Percentiles rank a stretch among this genome's conserved stretches.
Evolutionary conservation across 2,888 invertebrate genomes (phyloP).

Genomic region (Oligia strigilis): DNA sequence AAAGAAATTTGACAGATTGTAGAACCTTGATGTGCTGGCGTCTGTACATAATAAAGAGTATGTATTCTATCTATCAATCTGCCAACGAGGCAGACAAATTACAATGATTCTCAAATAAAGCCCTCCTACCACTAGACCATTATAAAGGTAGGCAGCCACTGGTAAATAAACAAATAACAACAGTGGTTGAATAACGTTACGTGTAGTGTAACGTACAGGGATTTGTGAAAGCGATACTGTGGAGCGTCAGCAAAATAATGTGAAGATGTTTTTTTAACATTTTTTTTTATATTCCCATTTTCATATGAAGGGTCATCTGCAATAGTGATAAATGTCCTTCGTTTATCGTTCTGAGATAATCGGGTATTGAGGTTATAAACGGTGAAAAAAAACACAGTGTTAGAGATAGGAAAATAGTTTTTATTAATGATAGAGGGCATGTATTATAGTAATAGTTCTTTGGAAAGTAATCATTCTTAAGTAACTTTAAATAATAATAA

Average conservation of each 20-base stretch:
- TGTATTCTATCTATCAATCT: neutral
- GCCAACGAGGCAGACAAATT: neutral
- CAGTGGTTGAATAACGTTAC: constrained; percentile 80
- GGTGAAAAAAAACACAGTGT: too few relatives aligned
- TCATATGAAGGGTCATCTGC: too few relatives aligned
- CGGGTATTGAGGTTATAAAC: too few relatives aligned
- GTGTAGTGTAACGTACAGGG: constrained; percentile 65
- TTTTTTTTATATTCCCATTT: neutral
- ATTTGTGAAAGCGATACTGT: constrained; percentile 78
- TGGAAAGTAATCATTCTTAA: too few relatives aligned
- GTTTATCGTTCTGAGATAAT: too few relatives aligned
- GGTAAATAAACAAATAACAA: constrained; percentile 62
- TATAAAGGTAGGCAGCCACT: constrained; percentile 15
- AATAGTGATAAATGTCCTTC: too few relatives aligned
- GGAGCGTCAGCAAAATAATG: constrained; percentile 70
- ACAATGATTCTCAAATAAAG: neutral
- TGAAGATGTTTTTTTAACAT: neutral
- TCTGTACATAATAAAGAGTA: neutral
- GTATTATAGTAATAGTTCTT: too few relatives aligned
- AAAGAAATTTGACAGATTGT: too few relatives aligned
- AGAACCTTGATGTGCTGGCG: too few relatives aligned
- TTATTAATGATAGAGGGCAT: too few relatives aligned
- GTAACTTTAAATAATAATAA: too few relatives aligned
- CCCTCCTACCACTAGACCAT: neutral
- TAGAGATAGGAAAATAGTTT: too few relatives aligned